Evolutionary conservation across 2,888 invertebrate genomes (phyloP).

Genomic region (Noctua comes): DNA sequence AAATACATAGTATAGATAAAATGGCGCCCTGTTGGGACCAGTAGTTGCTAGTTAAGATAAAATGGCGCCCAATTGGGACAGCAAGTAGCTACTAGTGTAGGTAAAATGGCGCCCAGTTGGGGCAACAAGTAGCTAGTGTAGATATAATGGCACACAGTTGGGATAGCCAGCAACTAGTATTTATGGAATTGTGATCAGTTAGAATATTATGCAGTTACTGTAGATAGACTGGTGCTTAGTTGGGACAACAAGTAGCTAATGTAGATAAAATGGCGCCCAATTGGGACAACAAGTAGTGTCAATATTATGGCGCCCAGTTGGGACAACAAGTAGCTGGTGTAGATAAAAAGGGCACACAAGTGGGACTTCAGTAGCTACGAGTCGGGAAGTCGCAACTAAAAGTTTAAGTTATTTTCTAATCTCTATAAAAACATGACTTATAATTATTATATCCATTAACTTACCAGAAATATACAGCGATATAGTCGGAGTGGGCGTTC

Average conservation of each 20-base stretch:
- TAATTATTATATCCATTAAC: constrained; percentile 29
- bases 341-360: background rate
- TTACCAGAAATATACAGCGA: constrained; percentile 95
- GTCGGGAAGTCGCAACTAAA: background rate
- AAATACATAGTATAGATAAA: background rate
- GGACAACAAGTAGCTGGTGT: background rate
- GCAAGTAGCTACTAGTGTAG: background rate
- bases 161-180: constrained; percentile 28
- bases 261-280: background rate
- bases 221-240: background rate
- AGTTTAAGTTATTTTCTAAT: background rate
- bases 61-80: background rate
- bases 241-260: background rate
- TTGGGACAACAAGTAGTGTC: too few species aligned
- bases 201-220: background rate
- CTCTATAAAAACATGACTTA: background rate
- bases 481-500: constrained; percentile 95
- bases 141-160: background rate
- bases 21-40: constrained; percentile 41
- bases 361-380: constrained; percentile 6
- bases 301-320: background rate
- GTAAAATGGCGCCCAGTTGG: background rate
- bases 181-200: background rate
- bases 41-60: background rate
- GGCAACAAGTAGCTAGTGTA: constrained; percentile 33